These are phyloP conservation scores for Neomicropteryx cornuta DNA, from an alignment of 1,140 invertebrate genomes.

Conservation along the genomic window DNA sequence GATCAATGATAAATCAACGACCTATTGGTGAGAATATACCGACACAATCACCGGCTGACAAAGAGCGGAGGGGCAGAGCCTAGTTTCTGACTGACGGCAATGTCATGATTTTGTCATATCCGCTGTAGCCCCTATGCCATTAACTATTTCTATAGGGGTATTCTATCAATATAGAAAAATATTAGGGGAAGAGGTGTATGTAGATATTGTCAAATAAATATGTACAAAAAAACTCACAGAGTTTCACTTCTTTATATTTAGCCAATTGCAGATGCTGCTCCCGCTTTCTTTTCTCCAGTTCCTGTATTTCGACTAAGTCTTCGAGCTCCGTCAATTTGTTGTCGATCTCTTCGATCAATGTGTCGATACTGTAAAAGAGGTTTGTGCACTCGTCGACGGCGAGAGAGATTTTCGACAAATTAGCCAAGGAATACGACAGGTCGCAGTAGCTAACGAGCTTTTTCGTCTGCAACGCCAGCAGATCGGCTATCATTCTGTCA, in stretches of 20 bases:
- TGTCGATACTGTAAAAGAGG: conserved; percentile 4
- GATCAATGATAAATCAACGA: too few species aligned
- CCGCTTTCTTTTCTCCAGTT: conserved; percentile 14
- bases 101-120: too few species aligned
- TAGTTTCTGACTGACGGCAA: too few species aligned
- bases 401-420: conserved; percentile 8
- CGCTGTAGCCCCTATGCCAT: too few species aligned
- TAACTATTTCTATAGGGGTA: too few species aligned
- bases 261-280: background rate
- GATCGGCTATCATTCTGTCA: conserved; percentile 8
- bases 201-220: background rate
- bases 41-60: too few species aligned
- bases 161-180: too few species aligned
- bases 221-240: too few species aligned
- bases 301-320: conserved; percentile 12
- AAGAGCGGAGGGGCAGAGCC: too few species aligned
- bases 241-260: background rate
- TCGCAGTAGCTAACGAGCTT: background rate
- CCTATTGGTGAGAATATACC: too few species aligned
- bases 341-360: conserved; percentile 8
- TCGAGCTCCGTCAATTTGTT: conserved; percentile 11
- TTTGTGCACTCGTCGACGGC: conserved; percentile 9
- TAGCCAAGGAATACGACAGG: background rate
- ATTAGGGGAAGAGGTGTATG: too few species aligned
- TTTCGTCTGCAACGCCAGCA: conserved; percentile 7